A percentile compares a stretch with the other conserved stretches of the same genome.
phyloP scores from a whole-genome alignment of 2,888 invertebrate species.

The Congeria kusceri region DNA sequence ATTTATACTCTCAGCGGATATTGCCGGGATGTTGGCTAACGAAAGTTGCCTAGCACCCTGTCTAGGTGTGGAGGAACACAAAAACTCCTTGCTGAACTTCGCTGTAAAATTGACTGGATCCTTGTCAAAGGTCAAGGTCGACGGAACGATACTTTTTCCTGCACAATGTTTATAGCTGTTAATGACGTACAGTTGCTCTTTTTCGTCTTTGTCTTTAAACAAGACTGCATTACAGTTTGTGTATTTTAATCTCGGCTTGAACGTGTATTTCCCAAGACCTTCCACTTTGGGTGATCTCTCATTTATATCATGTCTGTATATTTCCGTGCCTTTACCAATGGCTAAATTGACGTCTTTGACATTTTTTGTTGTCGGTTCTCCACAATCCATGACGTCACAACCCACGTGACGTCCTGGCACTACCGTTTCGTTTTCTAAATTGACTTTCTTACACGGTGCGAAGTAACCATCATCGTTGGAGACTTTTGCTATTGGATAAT shows the following conservation, averaged over 20 bases:
- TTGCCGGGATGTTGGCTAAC: not conserved
- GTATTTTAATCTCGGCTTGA: constrained; percentile 52
- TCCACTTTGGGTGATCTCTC: constrained; percentile 5
- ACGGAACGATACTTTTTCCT: constrained; percentile 40
- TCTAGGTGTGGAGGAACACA: constrained; percentile 60
- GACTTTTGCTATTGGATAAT: too few relatives aligned
- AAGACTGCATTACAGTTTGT: constrained; percentile 20
- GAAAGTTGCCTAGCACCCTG: constrained; percentile 27
- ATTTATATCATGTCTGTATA: constrained; percentile 8
- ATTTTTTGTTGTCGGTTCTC: not conserved
- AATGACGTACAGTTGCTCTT: constrained; percentile 29
- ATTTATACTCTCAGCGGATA: not conserved
- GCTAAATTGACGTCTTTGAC: constrained; percentile 18
- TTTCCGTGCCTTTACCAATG: constrained; percentile 23
- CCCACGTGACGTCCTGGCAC: too few relatives aligned
- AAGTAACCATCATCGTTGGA: too few relatives aligned
- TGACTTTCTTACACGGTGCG: too few relatives aligned
- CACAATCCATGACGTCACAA: too few relatives aligned
- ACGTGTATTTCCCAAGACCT: constrained; percentile 45
- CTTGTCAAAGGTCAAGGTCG: constrained; percentile 47
- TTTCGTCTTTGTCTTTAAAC: constrained; percentile 25
- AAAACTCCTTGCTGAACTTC: constrained; percentile 52
- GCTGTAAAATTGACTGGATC: constrained; percentile 43
- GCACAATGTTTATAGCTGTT: constrained; percentile 54
- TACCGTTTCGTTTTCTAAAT: too few relatives aligned